Evolutionary conservation across 2,113 vertebrate genomes (phyloP).

Genomic region (Struthidea cinerea): DNA sequence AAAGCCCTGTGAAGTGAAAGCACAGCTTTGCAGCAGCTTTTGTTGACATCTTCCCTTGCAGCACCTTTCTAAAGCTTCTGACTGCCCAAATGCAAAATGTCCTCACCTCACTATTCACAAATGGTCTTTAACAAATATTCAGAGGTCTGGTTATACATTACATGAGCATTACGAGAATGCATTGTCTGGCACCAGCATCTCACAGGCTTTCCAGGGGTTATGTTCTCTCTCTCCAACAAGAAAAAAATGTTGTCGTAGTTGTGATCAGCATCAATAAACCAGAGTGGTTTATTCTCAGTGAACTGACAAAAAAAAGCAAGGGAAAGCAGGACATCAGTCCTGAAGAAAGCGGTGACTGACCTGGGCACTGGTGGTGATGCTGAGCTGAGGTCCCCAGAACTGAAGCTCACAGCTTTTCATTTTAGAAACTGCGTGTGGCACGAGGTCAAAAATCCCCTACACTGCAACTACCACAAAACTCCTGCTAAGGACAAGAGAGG

Average conservation of each 20-base stretch:
- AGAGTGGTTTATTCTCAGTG: neutral
- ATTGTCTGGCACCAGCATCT: neutral
- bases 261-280: neutral
- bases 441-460: fast-evolving
- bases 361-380: too few species aligned
- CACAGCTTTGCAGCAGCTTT: neutral
- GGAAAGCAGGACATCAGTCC: neutral
- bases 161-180: neutral
- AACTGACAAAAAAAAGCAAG: neutral
- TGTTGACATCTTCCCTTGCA: neutral
- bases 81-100: neutral
- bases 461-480: neutral
- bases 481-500: neutral
- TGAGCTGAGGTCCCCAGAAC: neutral
- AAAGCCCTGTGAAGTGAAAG: neutral
- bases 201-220: neutral
- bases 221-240: neutral
- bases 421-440: fast-evolving
- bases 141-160: neutral
- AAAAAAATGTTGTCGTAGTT: neutral
- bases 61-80: neutral
- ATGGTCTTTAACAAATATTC: neutral
- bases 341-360: neutral
- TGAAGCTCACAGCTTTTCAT: neutral
- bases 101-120: neutral